Conservation (phyloP, 2,797 vertebrate genomes). For the Oceanodroma leucorhoa region DNA sequence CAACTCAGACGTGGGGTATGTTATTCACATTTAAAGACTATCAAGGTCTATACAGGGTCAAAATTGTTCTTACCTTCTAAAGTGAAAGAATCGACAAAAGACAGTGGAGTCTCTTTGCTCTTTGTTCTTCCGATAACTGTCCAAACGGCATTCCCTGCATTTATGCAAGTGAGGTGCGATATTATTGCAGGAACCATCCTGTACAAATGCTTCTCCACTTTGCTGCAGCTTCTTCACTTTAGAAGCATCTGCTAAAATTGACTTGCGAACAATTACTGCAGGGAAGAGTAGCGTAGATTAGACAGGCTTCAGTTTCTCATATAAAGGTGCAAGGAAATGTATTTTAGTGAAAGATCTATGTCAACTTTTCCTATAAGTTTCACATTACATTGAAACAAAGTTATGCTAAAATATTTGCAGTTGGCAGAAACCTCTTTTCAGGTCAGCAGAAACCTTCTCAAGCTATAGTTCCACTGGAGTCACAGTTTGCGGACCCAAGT, state of each 20-base stretch:
- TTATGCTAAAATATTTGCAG: not conserved
- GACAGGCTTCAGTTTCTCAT: not conserved
- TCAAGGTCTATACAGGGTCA: fast-evolving
- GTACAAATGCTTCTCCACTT: slow-evolving; percentile 77
- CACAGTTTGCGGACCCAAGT: not conserved
- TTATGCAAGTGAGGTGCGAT: slow-evolving; percentile 78
- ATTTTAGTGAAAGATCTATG: fast-evolving
- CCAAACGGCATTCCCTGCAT: slow-evolving; percentile 79
- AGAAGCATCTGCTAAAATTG: slow-evolving; percentile 71
- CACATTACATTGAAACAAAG: not conserved
- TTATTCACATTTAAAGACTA: not conserved
- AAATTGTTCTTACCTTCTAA: slow-evolving; percentile 68
- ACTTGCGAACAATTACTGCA: slow-evolving; percentile 71
- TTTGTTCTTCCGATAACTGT: slow-evolving; percentile 78
- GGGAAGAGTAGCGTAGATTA: not conserved
- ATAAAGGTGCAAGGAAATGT: fast-evolving
- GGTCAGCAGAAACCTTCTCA: not conserved
- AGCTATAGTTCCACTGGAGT: not conserved
- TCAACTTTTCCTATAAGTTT: not conserved
- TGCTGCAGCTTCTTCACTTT: slow-evolving; percentile 77
- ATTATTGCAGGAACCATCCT: slow-evolving; percentile 79
- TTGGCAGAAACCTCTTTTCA: not conserved
- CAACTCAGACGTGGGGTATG: fast-evolving
- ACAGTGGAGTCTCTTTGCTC: slow-evolving; percentile 77
- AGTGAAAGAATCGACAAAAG: slow-evolving; percentile 82